Evolutionary conservation across 2,888 invertebrate species (phyloP), one percentile per base, ranked within the genome.

Genomic region (Apeira syringaria): DNA sequence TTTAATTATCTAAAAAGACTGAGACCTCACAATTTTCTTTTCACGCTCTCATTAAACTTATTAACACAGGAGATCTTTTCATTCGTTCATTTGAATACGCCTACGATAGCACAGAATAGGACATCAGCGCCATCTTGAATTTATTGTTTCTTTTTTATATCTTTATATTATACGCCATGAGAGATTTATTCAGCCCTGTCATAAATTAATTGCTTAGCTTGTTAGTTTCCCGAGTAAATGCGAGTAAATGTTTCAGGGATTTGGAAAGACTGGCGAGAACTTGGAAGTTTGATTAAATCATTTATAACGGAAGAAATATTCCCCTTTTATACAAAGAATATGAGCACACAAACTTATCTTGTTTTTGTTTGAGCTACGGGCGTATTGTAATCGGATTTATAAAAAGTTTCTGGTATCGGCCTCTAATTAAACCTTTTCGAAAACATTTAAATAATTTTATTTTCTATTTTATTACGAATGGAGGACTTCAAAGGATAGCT

Each of bases 1-100:
- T 24, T 9, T 24, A 22, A 24, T 9, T 3, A 24, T 1, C 24
- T 2, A 8, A 11, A 26, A 6, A 13, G n/a, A 6, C n/a, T 13
- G 7, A 15, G 15, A 28, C 9, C 8, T 11, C 28, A 11, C 15
- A 29, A 29, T 2, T 30, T 39, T 40, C 10, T 28, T 35, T 35
- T 15, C 9, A 29, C 30, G 10, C 39, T 45, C 45, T 54, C 54
- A 54, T 54, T 49, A 54, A 49, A 47, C 31, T 39, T 46, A 44
- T 33, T 12, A 7, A 51, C 44, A 52, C 48, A 39, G 27, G 12
- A 8, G n/a, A 13, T 40, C 34, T 24, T 44, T 46, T 29, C 26
- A 26, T 32, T 35, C 30, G 9, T 35, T 43, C 41, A 24, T 35
- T 27, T 36, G 31, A 37, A 37, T 30, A 26, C 15, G 25, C 25